A percentile compares a stretch with the other conserved stretches of the same genome.
These are phyloP conservation scores for Vidua chalybeata DNA, from an alignment of 2,113 vertebrate species.

Conservation along the genomic window DNA sequence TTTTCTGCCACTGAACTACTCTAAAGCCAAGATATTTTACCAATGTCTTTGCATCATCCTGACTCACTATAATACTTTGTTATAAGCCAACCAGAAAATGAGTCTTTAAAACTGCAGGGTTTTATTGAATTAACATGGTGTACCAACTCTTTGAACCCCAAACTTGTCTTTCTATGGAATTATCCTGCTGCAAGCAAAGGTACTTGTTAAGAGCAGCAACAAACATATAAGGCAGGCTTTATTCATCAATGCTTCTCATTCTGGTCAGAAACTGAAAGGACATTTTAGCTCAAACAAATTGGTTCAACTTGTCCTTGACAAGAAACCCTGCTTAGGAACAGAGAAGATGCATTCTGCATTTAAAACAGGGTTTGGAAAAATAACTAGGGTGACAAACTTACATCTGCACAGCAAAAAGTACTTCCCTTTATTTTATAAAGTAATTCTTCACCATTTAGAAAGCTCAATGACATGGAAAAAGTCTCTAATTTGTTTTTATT, in stretches of 20 bases:
- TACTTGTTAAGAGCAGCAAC: not conserved
- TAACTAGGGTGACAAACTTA: not conserved
- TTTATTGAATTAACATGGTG: not conserved
- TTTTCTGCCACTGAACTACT: not conserved
- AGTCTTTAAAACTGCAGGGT: not conserved
- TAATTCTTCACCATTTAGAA: not conserved
- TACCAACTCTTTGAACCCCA: not conserved
- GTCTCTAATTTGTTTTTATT: not conserved
- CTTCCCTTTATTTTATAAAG: not conserved
- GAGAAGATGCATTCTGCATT: not conserved
- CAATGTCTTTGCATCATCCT: not conserved
- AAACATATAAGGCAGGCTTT: not conserved
- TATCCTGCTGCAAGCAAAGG: not conserved
- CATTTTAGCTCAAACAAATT: not conserved
- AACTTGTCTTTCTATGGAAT: not conserved
- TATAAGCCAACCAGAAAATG: not conserved
- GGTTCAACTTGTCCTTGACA: constrained; percentile 12
- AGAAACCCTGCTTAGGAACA: not conserved
- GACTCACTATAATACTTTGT: not conserved
- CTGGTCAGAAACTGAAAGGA: not conserved
- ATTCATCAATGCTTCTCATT: not conserved
- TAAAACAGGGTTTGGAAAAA: constrained; percentile 3
- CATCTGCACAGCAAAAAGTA: not conserved
- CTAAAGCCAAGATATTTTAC: not conserved
- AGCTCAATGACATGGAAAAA: not conserved